Percentiles rank a stretch among this genome's conserved stretches.
Evolutionary conservation across 2,113 vertebrate genomes (phyloP).

Genomic region (Pycnonotus jocosus): DNA sequence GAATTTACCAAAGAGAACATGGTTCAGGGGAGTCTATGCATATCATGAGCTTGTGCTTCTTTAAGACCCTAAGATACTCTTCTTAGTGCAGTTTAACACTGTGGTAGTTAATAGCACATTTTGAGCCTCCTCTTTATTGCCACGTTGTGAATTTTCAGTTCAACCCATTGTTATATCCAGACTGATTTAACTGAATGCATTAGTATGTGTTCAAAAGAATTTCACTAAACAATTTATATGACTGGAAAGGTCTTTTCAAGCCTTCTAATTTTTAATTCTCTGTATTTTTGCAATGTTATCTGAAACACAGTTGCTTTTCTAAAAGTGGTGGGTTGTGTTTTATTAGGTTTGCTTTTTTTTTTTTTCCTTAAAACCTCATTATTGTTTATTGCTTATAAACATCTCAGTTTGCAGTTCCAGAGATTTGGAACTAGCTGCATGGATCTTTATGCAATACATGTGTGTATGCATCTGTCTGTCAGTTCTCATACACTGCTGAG

Average conservation of each 20-base stretch:
- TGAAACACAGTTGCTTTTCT: background rate
- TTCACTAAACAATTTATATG: background rate
- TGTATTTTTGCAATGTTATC: background rate
- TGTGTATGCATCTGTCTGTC: background rate
- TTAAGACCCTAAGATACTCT: background rate
- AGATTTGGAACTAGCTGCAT: background rate
- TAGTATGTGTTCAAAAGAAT: background rate
- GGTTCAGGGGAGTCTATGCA: background rate
- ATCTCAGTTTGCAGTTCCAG: background rate
- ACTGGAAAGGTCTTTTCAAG: background rate
- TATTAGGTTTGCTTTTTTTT: background rate
- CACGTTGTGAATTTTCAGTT: background rate
- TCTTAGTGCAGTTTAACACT: background rate
- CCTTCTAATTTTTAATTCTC: background rate
- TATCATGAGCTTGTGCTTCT: background rate
- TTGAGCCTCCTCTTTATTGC: background rate
- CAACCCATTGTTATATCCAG: background rate
- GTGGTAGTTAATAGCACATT: background rate
- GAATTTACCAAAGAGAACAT: background rate
- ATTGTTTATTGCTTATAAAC: background rate
- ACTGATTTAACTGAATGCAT: background rate
- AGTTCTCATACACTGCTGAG: background rate
- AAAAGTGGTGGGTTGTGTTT: background rate
- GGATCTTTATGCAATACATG: background rate
- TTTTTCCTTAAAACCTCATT: background rate